Base-by-base conservation (phyloP, 2,113 vertebrate species). In the Hemibagrus wyckioides region DNA sequence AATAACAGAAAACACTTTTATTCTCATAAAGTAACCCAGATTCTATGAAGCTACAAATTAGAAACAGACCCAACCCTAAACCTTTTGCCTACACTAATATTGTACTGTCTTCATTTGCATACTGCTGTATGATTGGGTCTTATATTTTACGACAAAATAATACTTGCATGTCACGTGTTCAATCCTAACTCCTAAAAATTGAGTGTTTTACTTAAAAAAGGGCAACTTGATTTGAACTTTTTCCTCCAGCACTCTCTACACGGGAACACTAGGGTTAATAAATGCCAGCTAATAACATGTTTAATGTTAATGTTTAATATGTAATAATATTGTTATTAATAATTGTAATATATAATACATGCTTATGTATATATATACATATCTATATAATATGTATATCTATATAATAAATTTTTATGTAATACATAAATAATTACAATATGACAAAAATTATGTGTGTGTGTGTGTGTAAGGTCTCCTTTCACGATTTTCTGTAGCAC, bases 1-100 rank as follows among this genome's bases (percentile, higher is more conserved):
- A 71, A 69, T 39, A 69, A 69, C 67, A 69, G 30, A 69, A 36
- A 69, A 69, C 67, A 71, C 19, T 71, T 71, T 71, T 23, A 39
- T 10, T 39, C 36, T 33, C 19, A 39, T 1, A 39, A 39, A 71
- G 67, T 39, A 71, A 39, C 15, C 6, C 67, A 71, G 67, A 71
- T 23, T 71, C 63, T 67, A 15, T 17, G 30, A 67, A 15, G 15
- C 63, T 67, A 4, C 30, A 36, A 69, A 69, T 33, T 69, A 73
- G 69, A 41, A 71, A 21, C 67, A 71, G 10, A 10, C 36, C 19
- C 36, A 73, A 41, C 69, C 36, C 17, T 21, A 41, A 73, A 41
- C 19, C 23, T 23, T 36, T 17, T 19, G 33, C 15, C 67, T 36
- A 71, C 21, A 39, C 36, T 9, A 21, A 15, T 69, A 36, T 30